Percentiles rank a stretch among this genome's conserved stretches.
Evolutionary conservation across 2,113 vertebrate genomes (phyloP).

Genomic region (Larimichthys polyactis): DNA sequence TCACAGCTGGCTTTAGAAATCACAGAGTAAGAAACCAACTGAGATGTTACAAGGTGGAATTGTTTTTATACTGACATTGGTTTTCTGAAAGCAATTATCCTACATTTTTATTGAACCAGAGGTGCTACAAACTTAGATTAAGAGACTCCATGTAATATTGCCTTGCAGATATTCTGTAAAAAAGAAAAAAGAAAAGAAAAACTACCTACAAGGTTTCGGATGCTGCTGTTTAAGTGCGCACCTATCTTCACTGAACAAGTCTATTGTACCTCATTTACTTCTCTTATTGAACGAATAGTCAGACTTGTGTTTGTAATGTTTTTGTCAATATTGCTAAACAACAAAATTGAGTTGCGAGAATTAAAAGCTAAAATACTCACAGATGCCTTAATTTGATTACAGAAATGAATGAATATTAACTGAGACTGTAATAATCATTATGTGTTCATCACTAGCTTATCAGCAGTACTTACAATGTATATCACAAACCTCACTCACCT

Average conservation of each 20-base stretch:
- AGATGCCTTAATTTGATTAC: not conserved
- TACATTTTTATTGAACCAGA: conserved; percentile 13
- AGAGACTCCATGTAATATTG: not conserved
- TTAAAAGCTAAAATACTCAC: conserved; percentile 15
- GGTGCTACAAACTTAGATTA: conserved; percentile 1
- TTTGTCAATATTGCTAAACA: conserved; percentile 13
- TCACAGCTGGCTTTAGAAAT: conserved; percentile 43
- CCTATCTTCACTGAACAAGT: not conserved
- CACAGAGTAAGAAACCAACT: conserved; percentile 24
- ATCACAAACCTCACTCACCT: not conserved
- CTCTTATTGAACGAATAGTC: not conserved
- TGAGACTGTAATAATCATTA: not conserved
- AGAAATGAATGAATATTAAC: not conserved
- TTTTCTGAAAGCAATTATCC: not conserved
- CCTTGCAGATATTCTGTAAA: conserved; percentile 8
- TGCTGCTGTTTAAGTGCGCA: not conserved
- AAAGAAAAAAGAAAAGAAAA: too few relatives aligned
- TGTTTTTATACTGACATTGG: not conserved
- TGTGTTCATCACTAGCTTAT: not conserved
- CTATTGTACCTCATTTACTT: not conserved
- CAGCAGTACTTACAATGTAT: not conserved
- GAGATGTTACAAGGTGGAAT: not conserved
- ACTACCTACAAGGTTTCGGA: not conserved
- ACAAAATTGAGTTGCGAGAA: not conserved
- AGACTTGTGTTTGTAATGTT: not conserved